Percentiles rank a stretch among this genome's conserved stretches.
These are phyloP conservation scores for Drosophila novamexicana DNA, from an alignment of 1,140 invertebrate genomes.

Conservation along the genomic window DNA sequence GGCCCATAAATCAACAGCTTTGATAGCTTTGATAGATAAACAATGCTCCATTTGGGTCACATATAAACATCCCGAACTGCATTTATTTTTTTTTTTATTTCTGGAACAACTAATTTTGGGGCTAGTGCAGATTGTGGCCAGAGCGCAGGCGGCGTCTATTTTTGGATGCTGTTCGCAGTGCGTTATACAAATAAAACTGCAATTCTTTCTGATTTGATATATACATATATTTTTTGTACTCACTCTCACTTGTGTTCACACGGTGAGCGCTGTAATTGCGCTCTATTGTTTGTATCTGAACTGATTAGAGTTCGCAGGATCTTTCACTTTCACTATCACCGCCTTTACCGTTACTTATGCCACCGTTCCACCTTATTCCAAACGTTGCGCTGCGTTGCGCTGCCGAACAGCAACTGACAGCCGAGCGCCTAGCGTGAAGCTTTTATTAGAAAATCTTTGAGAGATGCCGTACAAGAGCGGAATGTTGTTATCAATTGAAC, in stretches of 20 bases:
- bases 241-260: conserved; percentile 39
- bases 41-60: conserved; percentile 52
- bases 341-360: conserved; percentile 22
- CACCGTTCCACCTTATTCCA: not conserved
- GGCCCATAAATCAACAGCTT: conserved; percentile 36
- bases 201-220: conserved; percentile 17
- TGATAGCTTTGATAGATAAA: conserved; percentile 8
- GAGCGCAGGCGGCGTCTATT: conserved; percentile 41
- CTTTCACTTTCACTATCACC: conserved; percentile 37
- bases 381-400: conserved; percentile 58
- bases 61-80: conserved; percentile 42
- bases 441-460: conserved; percentile 60
- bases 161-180: conserved; percentile 25
- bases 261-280: conserved; percentile 13
- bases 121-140: conserved; percentile 21
- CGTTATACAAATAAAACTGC: conserved; percentile 21
- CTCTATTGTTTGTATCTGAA: conserved; percentile 7
- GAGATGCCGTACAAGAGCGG: not conserved
- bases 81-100: conserved; percentile 47
- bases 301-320: conserved; percentile 26
- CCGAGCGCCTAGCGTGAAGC: conserved; percentile 37
- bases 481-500: conserved; percentile 38
- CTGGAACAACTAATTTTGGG: conserved; percentile 60
- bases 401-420: conserved; percentile 66
- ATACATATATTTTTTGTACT: conserved; percentile 12